Evolutionary conservation across 2,888 invertebrate species (phyloP), one percentile per base, ranked within the genome.

Genomic region (Brachypterus glaber): DNA sequence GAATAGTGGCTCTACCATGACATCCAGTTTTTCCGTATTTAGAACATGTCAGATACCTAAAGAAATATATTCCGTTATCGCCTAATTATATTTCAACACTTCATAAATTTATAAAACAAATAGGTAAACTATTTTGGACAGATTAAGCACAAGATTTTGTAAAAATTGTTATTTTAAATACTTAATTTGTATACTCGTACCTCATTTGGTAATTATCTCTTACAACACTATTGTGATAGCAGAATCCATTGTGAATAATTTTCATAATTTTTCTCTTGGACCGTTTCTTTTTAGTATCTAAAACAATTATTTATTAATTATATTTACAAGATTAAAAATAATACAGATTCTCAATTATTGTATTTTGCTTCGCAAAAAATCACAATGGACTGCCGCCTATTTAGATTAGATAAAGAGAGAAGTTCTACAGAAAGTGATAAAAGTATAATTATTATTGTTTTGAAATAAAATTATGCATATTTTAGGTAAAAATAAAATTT

Each of bases 11-110:
- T 16, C 52, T 51, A 3, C 48, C 52, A 16, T 44, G 48, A 27
- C 55, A 55, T 21, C 51, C 46, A 5, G 44, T 41, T 17, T 46
- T 53, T 16, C 42, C 46, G 38, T 50, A 49, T 35, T 48, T 48
- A 3, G 53, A 36, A 44, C 55, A 55, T 14, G 46, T 43, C 34
- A 55, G 45, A 27, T 55, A 53, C 44, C 54, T 54, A 42, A 30
- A 48, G 46, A 9, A 25, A 36, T 16, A 11, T 15, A 17, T 24
- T 35, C 15, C 14, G 3, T 14, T 16, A 14, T 14, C 15, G n/a
- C 5, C 17, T 33, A 17, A 12, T n/a, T 7, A n/a, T 8, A 35
- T 9, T 12, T n/a, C n/a, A n/a, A n/a, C n/a, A n/a, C n/a, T n/a
- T n/a, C n/a, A n/a, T n/a, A n/a, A n/a, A n/a, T n/a, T n/a, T n/a